Evolutionary conservation across 2,888 invertebrate genomes (phyloP), one percentile per base, ranked within the genome.

Genomic region (Phymatocera aterrima): DNA sequence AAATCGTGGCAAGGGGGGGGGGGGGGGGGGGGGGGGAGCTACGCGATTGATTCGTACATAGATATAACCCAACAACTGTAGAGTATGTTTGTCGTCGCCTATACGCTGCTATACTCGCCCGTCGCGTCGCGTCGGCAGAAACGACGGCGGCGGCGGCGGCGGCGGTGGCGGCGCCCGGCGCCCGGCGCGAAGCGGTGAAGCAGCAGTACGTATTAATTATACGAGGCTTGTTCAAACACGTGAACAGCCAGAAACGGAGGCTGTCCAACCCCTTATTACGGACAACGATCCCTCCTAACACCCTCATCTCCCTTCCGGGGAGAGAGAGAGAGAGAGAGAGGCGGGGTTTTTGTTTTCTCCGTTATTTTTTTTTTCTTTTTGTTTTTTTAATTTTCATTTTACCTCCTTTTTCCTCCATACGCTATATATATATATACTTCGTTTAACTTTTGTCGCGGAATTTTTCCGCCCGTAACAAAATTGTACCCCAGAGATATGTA

Each of bases 181-280:
- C n/a, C n/a, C n/a, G n/a, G n/a, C n/a, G n/a, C n/a, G n/a, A n/a
- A n/a, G 65, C 79, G 80, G 78, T 82, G 84, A 83, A n/a, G n/a
- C n/a, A 85, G 84, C 85, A 88, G 87, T 87, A 86, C 86, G 88
- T 89, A 90, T 90, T 90, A 90, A 90, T 90, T 90, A 90, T 89
- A 72, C 72, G 88, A 87, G 84, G 84, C 89, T 89, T 90, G 89
- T 90, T 89, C 89, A 90, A 90, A 90, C 88, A 89, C 82, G 80
- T 83, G 84, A 85, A 86, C 70, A 83, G 84, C 86, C 82, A 85
- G 81, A 77, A 81, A 81, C 79, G 78, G 70, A 74, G 77, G 64
- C 57, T 31, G 54, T 31, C 43, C 74, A 57, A 68, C 79, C 82
- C 82, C 82, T 83, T 83, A 83, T 83, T 83, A 83, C 82, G 78